Base-by-base conservation (phyloP, 1,140 invertebrate genomes). In the Anastrepha ludens region DNA sequence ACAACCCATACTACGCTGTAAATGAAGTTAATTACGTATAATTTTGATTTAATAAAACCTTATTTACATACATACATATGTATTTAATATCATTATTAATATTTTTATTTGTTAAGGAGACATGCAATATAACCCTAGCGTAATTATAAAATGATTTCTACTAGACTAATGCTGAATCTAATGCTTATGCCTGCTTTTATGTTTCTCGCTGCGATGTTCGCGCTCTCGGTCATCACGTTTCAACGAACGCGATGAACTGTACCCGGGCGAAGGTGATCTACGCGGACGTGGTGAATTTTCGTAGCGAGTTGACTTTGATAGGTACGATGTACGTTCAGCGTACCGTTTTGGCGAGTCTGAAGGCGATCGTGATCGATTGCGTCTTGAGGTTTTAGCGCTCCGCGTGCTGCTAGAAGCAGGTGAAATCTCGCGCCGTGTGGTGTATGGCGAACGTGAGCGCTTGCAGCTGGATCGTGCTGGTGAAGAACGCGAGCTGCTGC, bases 111-210 rank as follows among this genome's bases (percentile, higher is more conserved):
- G 29, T 29, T 0, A 29, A 29, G 29, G 29, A 29, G 29, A 29
- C 29, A 29, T 29, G 29, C 29, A 29, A 29, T 29, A 29, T 29
- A 29, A 29, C 29, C 29, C 29, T 29, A 29, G 29, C 29, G 29
- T 29, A 29, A 29, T 29, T 29, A 29, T 29, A 29, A 29, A 29
- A 29, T 29, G 29, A 29, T 0, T 29, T 29, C 29, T 29, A 29
- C 29, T 29, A 29, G 29, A 29, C 29, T 29, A 29, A 29, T 29
- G 29, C 29, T 29, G 29, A 29, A 29, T 29, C 29, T 70, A 93
- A 86, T 93, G 90, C 44, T 90, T 89, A 67, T 93, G 91, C 85
- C 91, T 92, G 67, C 90, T 90, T 85, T 92, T 92, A 74, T 92
- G 89, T 64, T 91, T 91, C 2, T 92, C 92, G 44, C 85, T 78